These are phyloP conservation scores for Planiliza haematocheilus DNA, from an alignment of 2,113 vertebrate species.

Conservation along the genomic window DNA sequence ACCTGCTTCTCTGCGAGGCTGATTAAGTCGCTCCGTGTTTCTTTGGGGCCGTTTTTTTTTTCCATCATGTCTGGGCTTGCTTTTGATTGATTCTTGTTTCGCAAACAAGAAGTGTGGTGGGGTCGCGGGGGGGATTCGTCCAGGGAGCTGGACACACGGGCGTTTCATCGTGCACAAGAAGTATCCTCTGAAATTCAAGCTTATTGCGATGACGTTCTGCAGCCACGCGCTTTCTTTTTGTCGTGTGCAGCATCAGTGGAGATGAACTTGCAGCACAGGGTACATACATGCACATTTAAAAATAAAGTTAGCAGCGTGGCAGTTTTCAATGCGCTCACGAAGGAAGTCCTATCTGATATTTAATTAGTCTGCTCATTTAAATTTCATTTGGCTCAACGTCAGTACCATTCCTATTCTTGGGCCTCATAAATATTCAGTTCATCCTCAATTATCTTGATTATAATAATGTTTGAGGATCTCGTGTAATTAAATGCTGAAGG, in stretches of 20 bases:
- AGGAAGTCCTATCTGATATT: conserved; percentile 24
- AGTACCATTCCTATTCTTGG: conserved; percentile 47
- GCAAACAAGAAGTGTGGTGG: conserved; percentile 23
- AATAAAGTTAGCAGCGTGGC: not conserved
- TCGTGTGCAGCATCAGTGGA: not conserved
- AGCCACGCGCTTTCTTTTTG: too few relatives aligned
- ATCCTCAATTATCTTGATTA: conserved; percentile 72
- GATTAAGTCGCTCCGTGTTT: conserved; percentile 62
- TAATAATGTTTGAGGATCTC: conserved; percentile 69
- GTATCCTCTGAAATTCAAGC: too few relatives aligned
- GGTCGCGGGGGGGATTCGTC: conserved; percentile 16
- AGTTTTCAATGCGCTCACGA: conserved; percentile 15
- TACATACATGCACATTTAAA: not conserved
- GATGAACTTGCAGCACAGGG: not conserved
- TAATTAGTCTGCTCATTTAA: conserved; percentile 42
- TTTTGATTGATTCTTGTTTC: conserved; percentile 54
- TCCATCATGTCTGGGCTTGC: conserved; percentile 51
- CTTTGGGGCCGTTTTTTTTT: conserved; percentile 26
- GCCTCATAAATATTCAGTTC: conserved; percentile 67
- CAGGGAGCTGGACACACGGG: not conserved
- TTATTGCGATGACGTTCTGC: too few relatives aligned
- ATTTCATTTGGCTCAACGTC: conserved; percentile 40
- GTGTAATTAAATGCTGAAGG: conserved; percentile 65
- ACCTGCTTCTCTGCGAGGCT: conserved; percentile 33
- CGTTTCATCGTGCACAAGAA: too few relatives aligned